Evolutionary conservation across 2,797 vertebrate species (phyloP).

Genomic region (Pelochelys cantorii): DNA sequence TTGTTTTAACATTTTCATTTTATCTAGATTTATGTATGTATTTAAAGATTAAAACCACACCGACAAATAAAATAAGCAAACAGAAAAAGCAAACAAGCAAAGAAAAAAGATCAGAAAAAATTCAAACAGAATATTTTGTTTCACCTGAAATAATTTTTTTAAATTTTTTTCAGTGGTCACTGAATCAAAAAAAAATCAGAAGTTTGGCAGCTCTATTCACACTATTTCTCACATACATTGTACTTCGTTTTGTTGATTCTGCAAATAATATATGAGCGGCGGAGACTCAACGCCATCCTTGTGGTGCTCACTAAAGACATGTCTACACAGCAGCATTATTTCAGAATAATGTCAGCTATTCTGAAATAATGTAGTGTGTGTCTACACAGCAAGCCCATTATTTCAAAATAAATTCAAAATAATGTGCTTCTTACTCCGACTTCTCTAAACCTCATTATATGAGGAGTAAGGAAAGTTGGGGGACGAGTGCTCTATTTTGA

Average conservation of each 20-base stretch:
- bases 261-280: neutral
- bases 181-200: too few species aligned
- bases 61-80: neutral
- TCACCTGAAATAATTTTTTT: neutral
- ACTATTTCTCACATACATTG: neutral
- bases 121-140: neutral
- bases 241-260: neutral
- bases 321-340: too few species aligned
- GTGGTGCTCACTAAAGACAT: neutral
- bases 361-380: too few species aligned
- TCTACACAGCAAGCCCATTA: too few species aligned
- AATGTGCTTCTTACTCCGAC: too few species aligned
- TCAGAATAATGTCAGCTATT: too few species aligned
- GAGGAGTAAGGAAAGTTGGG: too few species aligned
- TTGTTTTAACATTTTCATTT: neutral
- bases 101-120: neutral
- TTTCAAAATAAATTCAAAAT: too few species aligned
- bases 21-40: neutral
- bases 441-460: too few species aligned
- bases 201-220: neutral
- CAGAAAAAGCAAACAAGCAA: neutral
- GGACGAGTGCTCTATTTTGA: too few species aligned
- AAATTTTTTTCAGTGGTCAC: neutral
- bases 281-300: rapidly evolving
- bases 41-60: neutral